phyloP scores from a whole-genome alignment of 2,113 vertebrate genomes.

The Seriola dumerili region DNA sequence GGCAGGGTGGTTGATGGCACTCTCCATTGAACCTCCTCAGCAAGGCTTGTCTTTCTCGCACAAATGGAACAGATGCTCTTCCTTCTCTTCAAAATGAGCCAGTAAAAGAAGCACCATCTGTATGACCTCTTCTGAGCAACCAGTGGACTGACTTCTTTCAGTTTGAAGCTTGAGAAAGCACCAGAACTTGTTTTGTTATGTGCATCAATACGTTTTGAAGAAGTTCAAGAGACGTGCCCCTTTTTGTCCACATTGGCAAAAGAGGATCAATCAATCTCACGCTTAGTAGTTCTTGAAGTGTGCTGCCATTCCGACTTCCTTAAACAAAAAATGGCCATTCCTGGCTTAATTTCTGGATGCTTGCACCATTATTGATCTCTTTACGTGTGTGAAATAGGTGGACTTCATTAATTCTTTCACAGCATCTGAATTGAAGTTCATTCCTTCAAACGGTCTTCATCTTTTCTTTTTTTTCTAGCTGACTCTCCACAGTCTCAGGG shows the following conservation, averaged over 20 bases:
- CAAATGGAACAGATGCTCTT: neutral
- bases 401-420: too few species aligned
- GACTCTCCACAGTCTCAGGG: too few species aligned
- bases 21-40: constrained; percentile 29
- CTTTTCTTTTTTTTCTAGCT: too few species aligned
- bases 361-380: too few species aligned
- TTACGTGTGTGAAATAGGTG: too few species aligned
- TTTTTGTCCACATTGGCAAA: constrained; percentile 31
- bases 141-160: neutral
- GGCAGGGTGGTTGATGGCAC: constrained; percentile 16
- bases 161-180: constrained; percentile 24
- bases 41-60: constrained; percentile 13
- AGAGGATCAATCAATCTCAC: neutral
- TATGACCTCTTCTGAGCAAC: neutral
- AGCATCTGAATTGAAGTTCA: too few species aligned
- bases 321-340: constrained; percentile 35
- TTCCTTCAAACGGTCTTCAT: too few species aligned
- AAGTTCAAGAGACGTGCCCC: too few species aligned
- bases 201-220: constrained; percentile 18
- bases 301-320: constrained; percentile 5
- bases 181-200: neutral
- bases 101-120: constrained; percentile 16
- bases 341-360: neutral
- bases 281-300: constrained; percentile 23
- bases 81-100: constrained; percentile 5